Evolutionary conservation across 2,888 invertebrate species (phyloP).

Genomic region (Drosophila infuscata): DNA sequence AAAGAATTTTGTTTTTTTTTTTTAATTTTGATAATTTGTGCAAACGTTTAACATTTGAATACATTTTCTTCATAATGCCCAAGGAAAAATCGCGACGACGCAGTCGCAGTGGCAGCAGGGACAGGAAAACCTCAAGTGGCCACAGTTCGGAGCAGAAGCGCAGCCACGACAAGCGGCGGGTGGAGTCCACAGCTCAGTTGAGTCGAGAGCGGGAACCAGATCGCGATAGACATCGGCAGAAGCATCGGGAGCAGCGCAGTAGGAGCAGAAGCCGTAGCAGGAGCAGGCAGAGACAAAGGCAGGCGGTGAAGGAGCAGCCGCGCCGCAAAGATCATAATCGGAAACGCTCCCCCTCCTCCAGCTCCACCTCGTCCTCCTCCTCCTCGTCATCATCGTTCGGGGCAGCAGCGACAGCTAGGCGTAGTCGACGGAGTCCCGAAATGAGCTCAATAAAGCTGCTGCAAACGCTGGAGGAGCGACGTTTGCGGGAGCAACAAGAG

Average conservation of each 20-base stretch:
- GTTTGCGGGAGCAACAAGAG: constrained; percentile 88
- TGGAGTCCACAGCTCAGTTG: constrained; percentile 6
- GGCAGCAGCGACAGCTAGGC: background rate
- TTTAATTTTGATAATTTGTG: constrained; percentile 5
- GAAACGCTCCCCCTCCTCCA: constrained; percentile 34
- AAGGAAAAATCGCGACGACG: constrained; percentile 58
- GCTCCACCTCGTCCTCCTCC: constrained; percentile 24
- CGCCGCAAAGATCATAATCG: constrained; percentile 25
- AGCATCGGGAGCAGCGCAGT: constrained; percentile 26
- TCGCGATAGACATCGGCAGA: constrained; percentile 14
- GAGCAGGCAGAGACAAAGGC: constrained; percentile 5
- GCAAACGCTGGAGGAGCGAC: constrained; percentile 90
- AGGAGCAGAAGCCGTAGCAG: constrained; percentile 26
- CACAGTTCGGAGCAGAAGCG: constrained; percentile 25
- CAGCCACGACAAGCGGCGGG: constrained; percentile 21
- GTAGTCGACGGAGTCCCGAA: constrained; percentile 29
- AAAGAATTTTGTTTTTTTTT: constrained; percentile 13
- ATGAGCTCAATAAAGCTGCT: constrained; percentile 87
- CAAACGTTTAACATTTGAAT: constrained; percentile 34
- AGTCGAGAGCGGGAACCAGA: constrained; percentile 14
- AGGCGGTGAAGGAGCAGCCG: constrained; percentile 7
- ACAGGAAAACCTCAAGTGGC: constrained; percentile 21
- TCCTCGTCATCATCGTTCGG: constrained; percentile 19
- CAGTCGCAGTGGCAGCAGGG: constrained; percentile 49
- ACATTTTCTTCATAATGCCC: constrained; percentile 47